Evolutionary conservation across 2,797 vertebrate species (phyloP).

Genomic region (Chelonia mydas): DNA sequence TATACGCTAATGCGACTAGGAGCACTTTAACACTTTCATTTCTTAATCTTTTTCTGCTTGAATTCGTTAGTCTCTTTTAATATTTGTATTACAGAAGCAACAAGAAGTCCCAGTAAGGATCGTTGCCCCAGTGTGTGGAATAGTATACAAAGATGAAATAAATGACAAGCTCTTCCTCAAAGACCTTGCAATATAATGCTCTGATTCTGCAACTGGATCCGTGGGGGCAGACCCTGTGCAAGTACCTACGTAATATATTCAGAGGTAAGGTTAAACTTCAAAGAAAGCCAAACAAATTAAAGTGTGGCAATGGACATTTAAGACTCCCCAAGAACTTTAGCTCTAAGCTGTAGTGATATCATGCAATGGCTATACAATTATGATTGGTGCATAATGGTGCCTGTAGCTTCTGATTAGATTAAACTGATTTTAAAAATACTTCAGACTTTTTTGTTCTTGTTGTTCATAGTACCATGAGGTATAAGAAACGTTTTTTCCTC

Average conservation of each 20-base stretch:
- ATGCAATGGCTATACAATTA: neutral
- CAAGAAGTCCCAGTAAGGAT: neutral
- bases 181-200: neutral
- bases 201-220: neutral
- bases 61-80: accelerated
- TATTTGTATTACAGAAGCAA: neutral
- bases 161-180: neutral
- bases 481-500: neutral
- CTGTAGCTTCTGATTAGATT: neutral
- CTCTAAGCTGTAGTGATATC: neutral
- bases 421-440: neutral
- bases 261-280: neutral
- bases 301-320: neutral
- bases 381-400: neutral
- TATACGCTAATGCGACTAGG: neutral
- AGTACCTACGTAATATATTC: accelerated
- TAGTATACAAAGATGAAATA: neutral
- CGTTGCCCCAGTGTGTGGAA: neutral
- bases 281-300: neutral
- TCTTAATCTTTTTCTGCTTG: neutral
- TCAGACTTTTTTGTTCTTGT: neutral
- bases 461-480: neutral
- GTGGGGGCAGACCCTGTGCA: neutral
- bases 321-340: neutral
- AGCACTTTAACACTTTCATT: neutral